Percentiles rank a stretch among this genome's conserved stretches.
phyloP scores from a whole-genome alignment of 2,888 invertebrate species.

The Amaurobius ferox region DNA sequence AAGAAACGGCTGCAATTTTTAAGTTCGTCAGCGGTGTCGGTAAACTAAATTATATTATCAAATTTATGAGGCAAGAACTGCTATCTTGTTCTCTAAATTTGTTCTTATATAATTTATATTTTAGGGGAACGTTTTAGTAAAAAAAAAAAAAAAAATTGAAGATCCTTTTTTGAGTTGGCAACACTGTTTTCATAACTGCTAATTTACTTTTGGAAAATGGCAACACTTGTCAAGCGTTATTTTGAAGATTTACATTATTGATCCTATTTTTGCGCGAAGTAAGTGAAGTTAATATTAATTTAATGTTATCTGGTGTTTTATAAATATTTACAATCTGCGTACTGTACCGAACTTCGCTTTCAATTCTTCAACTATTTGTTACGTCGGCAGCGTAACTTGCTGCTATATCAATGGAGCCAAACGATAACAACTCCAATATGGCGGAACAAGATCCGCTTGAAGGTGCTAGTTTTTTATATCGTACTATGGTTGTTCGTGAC shows the following conservation, averaged over 20 bases:
- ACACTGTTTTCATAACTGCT: too few species aligned
- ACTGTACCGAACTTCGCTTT: too few species aligned
- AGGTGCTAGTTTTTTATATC: conserved; percentile 63
- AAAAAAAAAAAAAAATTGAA: too few species aligned
- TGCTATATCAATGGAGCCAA: background rate
- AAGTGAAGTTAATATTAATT: conserved; percentile 34
- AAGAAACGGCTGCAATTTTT: too few species aligned
- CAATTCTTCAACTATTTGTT: background rate
- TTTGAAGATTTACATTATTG: conserved; percentile 18
- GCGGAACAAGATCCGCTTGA: conserved; percentile 67
- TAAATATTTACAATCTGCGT: too few species aligned
- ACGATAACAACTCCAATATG: conserved; percentile 60
- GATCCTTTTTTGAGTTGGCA: too few species aligned
- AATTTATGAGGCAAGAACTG: too few species aligned
- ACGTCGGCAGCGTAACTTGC: background rate
- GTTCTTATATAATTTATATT: too few species aligned
- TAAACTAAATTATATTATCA: too few species aligned
- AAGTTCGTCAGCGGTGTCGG: too few species aligned
- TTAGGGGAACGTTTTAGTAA: too few species aligned
- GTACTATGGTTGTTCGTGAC: conserved; percentile 81
- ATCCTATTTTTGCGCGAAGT: conserved; percentile 51
- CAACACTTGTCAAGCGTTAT: conserved; percentile 16
- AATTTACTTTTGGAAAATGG: conserved; percentile 6
- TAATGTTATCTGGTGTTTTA: background rate
- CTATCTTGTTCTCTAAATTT: too few species aligned